Base-by-base conservation (phyloP, 2,797 vertebrate genomes). In the Buceros bicornis region DNA sequence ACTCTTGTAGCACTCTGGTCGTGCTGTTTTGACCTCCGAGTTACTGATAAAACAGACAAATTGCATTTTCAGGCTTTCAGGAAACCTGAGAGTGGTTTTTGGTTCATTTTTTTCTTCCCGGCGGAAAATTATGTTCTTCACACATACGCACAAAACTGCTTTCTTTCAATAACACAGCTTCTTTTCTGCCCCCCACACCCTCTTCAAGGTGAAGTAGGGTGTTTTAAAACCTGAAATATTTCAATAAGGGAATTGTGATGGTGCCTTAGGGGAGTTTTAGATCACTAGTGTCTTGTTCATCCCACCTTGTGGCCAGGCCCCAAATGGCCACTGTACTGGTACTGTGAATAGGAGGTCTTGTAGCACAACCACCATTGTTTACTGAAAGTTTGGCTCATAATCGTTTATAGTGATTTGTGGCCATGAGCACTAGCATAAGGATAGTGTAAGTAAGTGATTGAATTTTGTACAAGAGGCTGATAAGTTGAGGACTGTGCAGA, bases 101-200 rank as follows among this genome's bases (percentile, higher is more conserved):
- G 62, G 2, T 25, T 84, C 22, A 1, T 10, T 33, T 18, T 86
- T 2, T 45, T 61, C 84, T 58, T 4, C 19, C 19, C 31, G 26
- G 31, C 17, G 29, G 14, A 29, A 88, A 88, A 33, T 17, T 3
- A 14, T 4, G 1, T 3, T 64, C 79, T 78, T 11, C 28, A 33
- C 47, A 42, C 26, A 26, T 0, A 1, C 8, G n/a, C 5, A 45
- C 7, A 57, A 16, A 25, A 74, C 22, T 40, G 1, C 14, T 89
- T 84, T 70, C 61, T 84, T 5, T 7, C 14, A 70, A 53, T 40
- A 40, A 40, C 37, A 40, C 37, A 40, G 12, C 37, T 26, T 4
- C 16, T 26, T 54, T 40, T 6, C 37, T 40, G 37, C 2, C 0
- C 6, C 3, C 10, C 2, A 12, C 37, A 40, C 2, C 1, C 1